Evolutionary conservation across 2,113 vertebrate genomes (phyloP), one percentile per base, ranked within the genome.

Genomic region (Scytalopus superciliaris): DNA sequence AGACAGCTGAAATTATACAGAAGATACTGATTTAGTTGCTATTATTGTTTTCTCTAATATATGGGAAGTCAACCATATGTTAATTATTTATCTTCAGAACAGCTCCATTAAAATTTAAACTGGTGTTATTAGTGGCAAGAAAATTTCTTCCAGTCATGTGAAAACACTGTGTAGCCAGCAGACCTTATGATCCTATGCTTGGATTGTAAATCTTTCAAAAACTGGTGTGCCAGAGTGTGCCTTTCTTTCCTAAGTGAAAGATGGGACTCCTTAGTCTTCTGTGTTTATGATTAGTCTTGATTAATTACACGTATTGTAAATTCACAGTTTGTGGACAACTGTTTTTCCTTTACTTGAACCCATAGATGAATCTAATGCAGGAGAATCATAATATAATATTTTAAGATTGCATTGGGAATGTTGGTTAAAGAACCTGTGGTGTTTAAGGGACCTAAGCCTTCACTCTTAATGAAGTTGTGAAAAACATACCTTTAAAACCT

Each of bases 71-170:
- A 89, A 89, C 64, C 88, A 50, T 90, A 84, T 87, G 90, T 93
- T 96, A 86, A 90, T 94, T 92, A 89, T 94, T 92, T 92, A 94
- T 92, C 83, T 84, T 90, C 49, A 72, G 76, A 94, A 53, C 44
- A 95, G 57, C 73, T 25, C 40, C 56, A 78, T 86, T 96, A 90
- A 89, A 88, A 86, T 83, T 85, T 88, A 77, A 88, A 68, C 77
- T 62, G 37, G 30, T 92, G 21, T 75, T 90, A 66, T 69, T 81
- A 94, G 52, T 42, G 72, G 31, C n/a, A 56, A 60, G 68, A 81
- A 77, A 72, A 90, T 77, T 13, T 93, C 42, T 63, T 90, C 57
- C 53, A 85, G 59, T 64, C 53, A 16, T 18, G 47, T 8, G 2
- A 90, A 94, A 81, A 49, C 1, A 2, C 35, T 50, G 10, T 49